These are phyloP conservation scores for Dysidea cf. avara DNA, from an alignment of 37 sponge, comb jelly and placozoan genomes.

Conservation along the genomic window DNA sequence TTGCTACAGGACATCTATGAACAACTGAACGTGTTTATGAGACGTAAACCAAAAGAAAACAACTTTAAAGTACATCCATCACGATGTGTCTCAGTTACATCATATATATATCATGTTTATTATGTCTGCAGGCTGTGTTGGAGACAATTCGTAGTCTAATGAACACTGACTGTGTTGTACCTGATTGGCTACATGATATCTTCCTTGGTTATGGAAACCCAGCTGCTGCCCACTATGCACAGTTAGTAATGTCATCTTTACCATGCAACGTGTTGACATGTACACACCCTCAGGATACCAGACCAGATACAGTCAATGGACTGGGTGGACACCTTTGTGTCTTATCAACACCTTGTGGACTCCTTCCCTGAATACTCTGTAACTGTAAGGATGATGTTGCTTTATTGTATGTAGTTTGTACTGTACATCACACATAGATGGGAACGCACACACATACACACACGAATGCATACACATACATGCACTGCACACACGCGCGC, in stretches of 20 bases:
- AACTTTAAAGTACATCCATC: constrained; percentile 85
- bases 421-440: not conserved
- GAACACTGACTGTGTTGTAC: constrained; percentile 97
- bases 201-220: constrained; percentile 99
- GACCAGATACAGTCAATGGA: constrained; percentile 48
- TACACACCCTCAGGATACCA: constrained; percentile 32
- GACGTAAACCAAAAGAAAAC: constrained; percentile 98
- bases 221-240: constrained; percentile 83
- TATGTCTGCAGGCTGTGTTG: constrained; percentile 80
- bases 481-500: not conserved
- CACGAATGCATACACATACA: not conserved
- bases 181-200: constrained; percentile 94
- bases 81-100: not conserved
- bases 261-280: not conserved
- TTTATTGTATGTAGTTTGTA: not conserved
- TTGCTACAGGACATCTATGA: constrained; percentile 83
- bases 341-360: constrained; percentile 73
- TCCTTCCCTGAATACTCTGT: constrained; percentile 78
- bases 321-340: constrained; percentile 97
- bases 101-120: too few relatives aligned
- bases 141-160: constrained; percentile 96
- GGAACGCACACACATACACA: not conserved
- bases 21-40: constrained; percentile 89
- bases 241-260: constrained; percentile 20
- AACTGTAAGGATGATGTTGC: too few relatives aligned